These are phyloP conservation scores for Prionailurus viverrinus DNA, from an alignment of 2,113 vertebrate species.

Conservation along the genomic window DNA sequence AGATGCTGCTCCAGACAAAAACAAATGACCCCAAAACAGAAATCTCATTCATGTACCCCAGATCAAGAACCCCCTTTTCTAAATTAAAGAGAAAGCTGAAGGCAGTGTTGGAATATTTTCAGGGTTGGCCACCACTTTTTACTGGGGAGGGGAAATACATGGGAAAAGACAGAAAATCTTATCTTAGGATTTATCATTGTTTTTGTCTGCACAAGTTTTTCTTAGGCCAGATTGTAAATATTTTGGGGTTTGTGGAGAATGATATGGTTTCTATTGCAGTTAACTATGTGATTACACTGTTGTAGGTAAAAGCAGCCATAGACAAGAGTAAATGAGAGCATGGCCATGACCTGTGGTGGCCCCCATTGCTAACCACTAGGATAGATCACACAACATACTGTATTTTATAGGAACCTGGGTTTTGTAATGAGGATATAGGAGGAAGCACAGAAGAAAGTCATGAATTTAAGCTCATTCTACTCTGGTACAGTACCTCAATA, in stretches of 20 bases:
- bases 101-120: background rate
- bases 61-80: background rate
- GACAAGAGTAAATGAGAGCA: background rate
- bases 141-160: background rate
- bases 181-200: background rate
- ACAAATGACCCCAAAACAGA: background rate
- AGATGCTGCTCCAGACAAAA: background rate
- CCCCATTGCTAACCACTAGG: fast-evolving
- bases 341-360: fast-evolving
- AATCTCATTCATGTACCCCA: background rate
- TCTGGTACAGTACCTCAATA: background rate
- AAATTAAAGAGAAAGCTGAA: background rate
- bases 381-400: fast-evolving
- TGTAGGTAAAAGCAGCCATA: background rate
- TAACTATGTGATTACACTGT: background rate
- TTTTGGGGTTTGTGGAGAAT: background rate
- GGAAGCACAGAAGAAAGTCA: background rate
- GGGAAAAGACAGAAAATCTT: background rate
- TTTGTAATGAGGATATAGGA: background rate
- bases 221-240: background rate
- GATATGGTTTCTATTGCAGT: background rate
- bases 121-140: background rate
- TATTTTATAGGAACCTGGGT: background rate
- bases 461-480: background rate
- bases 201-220: background rate